Conservation (phyloP, 2,888 invertebrate genomes). For the Lochmaea crataegi region DNA sequence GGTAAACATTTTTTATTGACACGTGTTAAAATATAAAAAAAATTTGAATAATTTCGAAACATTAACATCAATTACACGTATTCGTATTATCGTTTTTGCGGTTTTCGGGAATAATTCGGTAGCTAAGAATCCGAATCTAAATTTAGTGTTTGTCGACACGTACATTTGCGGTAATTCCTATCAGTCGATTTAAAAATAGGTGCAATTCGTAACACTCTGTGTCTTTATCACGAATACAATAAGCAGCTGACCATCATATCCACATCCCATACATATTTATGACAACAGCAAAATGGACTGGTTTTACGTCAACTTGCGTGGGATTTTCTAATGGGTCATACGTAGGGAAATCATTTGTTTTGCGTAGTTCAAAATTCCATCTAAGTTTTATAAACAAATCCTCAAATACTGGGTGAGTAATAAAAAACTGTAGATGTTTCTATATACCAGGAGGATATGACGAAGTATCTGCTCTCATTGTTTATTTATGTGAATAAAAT, state of each 20-base stretch:
- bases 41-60: neutral
- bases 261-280: constrained; percentile 11
- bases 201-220: neutral
- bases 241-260: constrained; percentile 6
- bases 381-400: too few relatives aligned
- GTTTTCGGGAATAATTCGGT: neutral
- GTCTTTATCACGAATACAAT: constrained; percentile 4
- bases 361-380: neutral
- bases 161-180: neutral
- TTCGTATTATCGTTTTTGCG: neutral
- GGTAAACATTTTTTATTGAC: too few relatives aligned
- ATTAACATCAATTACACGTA: neutral
- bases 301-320: neutral
- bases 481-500: too few relatives aligned
- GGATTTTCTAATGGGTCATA: neutral
- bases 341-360: neutral
- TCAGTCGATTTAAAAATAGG: neutral
- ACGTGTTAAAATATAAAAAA: neutral
- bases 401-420: too few relatives aligned
- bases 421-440: too few relatives aligned
- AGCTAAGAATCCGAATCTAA: neutral
- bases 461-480: too few relatives aligned
- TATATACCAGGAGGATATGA: too few relatives aligned
- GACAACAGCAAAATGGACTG: neutral
- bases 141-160: neutral